These are phyloP conservation scores for Eupeodes latifasciatus DNA, from an alignment of 2,888 invertebrate species.

Conservation along the genomic window DNA sequence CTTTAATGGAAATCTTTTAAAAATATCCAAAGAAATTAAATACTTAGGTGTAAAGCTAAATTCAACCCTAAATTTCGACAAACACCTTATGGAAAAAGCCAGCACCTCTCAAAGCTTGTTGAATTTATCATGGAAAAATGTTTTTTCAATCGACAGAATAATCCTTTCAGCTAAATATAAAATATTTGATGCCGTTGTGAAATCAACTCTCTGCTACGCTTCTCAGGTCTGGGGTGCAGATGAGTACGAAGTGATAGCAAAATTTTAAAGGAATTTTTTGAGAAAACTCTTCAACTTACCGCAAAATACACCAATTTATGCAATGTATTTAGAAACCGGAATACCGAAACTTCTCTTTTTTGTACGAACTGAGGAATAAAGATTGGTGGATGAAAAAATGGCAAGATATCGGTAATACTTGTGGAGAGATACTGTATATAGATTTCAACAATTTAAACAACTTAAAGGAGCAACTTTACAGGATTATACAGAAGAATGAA, in stretches of 20 bases:
- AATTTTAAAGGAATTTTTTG: not conserved
- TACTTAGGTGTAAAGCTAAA: conserved; percentile 1
- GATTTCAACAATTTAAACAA: not conserved
- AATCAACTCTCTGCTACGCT: conserved; percentile 12
- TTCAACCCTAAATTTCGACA: not conserved
- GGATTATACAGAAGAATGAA: conserved; percentile 20
- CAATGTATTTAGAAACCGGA: conserved; percentile 5
- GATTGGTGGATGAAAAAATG: conserved; percentile 15
- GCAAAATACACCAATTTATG: not conserved
- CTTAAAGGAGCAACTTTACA: conserved; percentile 11
- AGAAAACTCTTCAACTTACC: not conserved
- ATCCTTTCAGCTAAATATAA: not conserved
- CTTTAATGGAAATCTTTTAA: not conserved
- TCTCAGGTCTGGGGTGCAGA: not conserved
- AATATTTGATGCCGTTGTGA: not conserved
- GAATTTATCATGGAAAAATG: conserved; percentile 1
- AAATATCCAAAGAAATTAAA: conserved; percentile 4
- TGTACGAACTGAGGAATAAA: conserved; percentile 9
- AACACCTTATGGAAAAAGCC: not conserved
- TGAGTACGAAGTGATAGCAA: not conserved
- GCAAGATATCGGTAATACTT: no score
- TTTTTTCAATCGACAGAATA: not conserved
- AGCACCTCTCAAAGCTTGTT: not conserved
- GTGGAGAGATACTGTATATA: not conserved
- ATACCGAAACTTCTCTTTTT: not conserved